phyloP scores from a whole-genome alignment of 2,888 invertebrate species.

The Dascillus cervinus region DNA sequence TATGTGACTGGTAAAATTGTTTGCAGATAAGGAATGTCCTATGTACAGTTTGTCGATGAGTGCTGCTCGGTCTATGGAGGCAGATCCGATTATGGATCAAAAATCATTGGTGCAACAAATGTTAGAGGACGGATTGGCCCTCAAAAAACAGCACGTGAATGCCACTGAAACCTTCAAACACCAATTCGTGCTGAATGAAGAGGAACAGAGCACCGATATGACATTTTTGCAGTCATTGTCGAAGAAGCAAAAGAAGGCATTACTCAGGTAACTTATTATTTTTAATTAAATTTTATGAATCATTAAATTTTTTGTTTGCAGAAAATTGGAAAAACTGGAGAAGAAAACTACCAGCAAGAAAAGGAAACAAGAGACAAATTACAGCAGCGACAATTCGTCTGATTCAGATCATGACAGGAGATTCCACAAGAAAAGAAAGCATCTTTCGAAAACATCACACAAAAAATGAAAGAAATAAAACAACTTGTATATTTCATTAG shows the following conservation, averaged over 20 bases:
- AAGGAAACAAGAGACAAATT: too few species aligned
- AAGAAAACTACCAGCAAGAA: too few species aligned
- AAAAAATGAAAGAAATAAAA: too few species aligned
- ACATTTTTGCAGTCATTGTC: slow-evolving; percentile 78
- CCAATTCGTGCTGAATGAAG: slow-evolving; percentile 51
- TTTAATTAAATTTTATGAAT: too few species aligned
- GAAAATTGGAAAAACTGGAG: too few species aligned
- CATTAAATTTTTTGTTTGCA: too few species aligned
- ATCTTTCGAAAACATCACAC: too few species aligned
- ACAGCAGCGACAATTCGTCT: too few species aligned
- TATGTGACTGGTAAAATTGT: slow-evolving; percentile 6
- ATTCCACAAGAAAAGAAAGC: too few species aligned
- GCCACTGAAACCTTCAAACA: slow-evolving; percentile 46
- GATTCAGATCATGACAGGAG: too few species aligned
- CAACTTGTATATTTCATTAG: too few species aligned
- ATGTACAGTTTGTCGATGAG: slow-evolving; percentile 82
- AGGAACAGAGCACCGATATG: slow-evolving; percentile 45
- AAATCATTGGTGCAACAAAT: slow-evolving; percentile 78
- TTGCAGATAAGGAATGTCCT: slow-evolving; percentile 87
- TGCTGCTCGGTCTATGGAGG: slow-evolving; percentile 66
- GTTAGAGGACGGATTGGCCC: slow-evolving; percentile 83
- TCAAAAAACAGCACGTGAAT: slow-evolving; percentile 70
- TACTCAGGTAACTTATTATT: slow-evolving; percentile 61
- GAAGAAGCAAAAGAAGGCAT: slow-evolving; percentile 82
- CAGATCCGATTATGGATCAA: slow-evolving; percentile 59